Evolutionary conservation across 2,113 vertebrate species (phyloP).

Genomic region (Gobiocypris rarus): DNA sequence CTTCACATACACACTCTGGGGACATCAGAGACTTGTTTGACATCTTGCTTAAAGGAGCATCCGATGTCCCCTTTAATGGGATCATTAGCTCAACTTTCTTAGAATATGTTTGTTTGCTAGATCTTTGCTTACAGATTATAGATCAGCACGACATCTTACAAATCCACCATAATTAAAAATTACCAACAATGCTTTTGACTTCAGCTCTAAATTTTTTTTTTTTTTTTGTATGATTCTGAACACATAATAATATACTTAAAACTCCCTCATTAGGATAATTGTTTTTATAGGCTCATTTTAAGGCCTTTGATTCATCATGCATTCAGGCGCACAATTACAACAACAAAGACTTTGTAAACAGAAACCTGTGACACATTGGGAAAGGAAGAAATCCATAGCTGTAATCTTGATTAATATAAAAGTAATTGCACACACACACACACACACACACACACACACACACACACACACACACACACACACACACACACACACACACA

Average conservation of each 20-base stretch:
- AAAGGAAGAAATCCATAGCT: neutral
- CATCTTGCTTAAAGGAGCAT: too few relatives aligned
- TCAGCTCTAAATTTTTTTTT: neutral
- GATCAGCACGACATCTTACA: neutral
- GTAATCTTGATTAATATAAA: neutral
- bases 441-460: neutral
- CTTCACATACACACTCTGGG: too few relatives aligned
- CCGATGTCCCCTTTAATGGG: too few relatives aligned
- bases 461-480: too few relatives aligned
- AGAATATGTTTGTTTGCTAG: neutral
- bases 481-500: too few relatives aligned
- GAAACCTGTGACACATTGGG: neutral
- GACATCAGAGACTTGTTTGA: too few relatives aligned
- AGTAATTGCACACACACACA: neutral
- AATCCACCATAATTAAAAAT: neutral
- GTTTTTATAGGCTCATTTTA: slow-evolving; percentile 3
- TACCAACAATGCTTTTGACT: neutral
- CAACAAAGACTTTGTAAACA: neutral
- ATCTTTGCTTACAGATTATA: neutral
- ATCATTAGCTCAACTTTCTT: too few relatives aligned
- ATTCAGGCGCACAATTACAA: neutral
- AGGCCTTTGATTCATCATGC: neutral
- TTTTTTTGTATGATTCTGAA: neutral
- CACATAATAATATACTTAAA: neutral
- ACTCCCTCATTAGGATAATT: neutral